phyloP scores from a whole-genome alignment of 2,888 invertebrate species.

The Oxystoma pomonae region DNA sequence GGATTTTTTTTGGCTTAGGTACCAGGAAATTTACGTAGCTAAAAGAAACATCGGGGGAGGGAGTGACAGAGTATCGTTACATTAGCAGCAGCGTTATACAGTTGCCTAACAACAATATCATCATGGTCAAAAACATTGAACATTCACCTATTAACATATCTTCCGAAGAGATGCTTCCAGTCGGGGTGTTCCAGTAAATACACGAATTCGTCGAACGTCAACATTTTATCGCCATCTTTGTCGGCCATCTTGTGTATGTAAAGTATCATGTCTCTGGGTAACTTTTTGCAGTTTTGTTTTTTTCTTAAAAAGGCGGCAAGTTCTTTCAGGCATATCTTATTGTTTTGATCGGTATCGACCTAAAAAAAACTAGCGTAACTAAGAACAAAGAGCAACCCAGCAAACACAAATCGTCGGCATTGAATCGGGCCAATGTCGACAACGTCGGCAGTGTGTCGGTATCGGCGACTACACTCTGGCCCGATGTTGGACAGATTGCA shows the following conservation, averaged over 20 bases:
- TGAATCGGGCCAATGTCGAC: too few species aligned
- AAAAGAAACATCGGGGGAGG: conserved; percentile 13
- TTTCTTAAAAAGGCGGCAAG: conserved; percentile 50
- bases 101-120: background rate
- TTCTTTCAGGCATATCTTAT: conserved; percentile 63
- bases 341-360: conserved; percentile 71
- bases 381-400: too few species aligned
- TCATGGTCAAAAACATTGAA: background rate
- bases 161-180: conserved; percentile 60
- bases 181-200: conserved; percentile 60
- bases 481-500: too few species aligned
- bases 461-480: too few species aligned
- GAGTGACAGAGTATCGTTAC: too few species aligned
- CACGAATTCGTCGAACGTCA: conserved; percentile 63
- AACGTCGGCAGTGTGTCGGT: too few species aligned
- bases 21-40: conserved; percentile 26
- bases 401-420: too few species aligned
- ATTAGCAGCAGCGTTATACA: background rate
- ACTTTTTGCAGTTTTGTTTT: conserved; percentile 45
- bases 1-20: conserved; percentile 15
- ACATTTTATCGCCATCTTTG: conserved; percentile 60
- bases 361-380: too few species aligned
- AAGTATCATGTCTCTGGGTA: conserved; percentile 48
- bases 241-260: conserved; percentile 64
- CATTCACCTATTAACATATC: conserved; percentile 58